Evolutionary conservation across 2,888 invertebrate species (phyloP).

Genomic region (Scrobipalpa costella): DNA sequence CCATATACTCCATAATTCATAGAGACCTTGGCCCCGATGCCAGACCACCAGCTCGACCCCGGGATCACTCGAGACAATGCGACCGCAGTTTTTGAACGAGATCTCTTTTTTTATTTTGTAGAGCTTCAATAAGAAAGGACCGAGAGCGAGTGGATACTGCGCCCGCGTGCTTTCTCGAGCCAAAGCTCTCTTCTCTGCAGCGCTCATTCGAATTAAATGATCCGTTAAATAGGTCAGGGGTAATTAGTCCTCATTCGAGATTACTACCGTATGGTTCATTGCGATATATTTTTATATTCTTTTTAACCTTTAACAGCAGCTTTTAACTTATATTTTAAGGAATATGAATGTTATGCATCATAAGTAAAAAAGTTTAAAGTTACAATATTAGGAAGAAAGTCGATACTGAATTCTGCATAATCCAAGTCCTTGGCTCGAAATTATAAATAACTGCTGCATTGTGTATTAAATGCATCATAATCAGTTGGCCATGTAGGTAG

Average conservation of each 20-base stretch:
- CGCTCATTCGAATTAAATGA: background rate
- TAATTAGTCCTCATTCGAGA: background rate
- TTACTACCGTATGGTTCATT: too few species aligned
- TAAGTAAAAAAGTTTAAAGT: too few species aligned
- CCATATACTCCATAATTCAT: slow-evolving; percentile 79
- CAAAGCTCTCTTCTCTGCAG: background rate
- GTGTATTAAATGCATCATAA: too few species aligned
- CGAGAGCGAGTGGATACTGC: background rate
- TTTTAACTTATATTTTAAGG: too few species aligned
- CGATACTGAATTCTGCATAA: too few species aligned
- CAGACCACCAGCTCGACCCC: slow-evolving; percentile 42
- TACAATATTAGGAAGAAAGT: too few species aligned
- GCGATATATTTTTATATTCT: too few species aligned
- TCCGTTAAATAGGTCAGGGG: background rate
- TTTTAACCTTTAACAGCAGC: too few species aligned
- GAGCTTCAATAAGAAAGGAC: background rate
- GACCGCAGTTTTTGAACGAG: slow-evolving; percentile 12
- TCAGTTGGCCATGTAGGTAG: too few species aligned
- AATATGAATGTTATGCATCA: too few species aligned
- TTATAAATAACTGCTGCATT: too few species aligned
- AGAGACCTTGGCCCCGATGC: slow-evolving; percentile 75
- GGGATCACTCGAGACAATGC: slow-evolving; percentile 18
- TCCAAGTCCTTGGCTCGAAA: too few species aligned
- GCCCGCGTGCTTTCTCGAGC: background rate
- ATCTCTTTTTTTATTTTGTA: slow-evolving; percentile 4